These are phyloP conservation scores for Philonicus albiceps DNA, from an alignment of 2,888 invertebrate species.

Conservation along the genomic window DNA sequence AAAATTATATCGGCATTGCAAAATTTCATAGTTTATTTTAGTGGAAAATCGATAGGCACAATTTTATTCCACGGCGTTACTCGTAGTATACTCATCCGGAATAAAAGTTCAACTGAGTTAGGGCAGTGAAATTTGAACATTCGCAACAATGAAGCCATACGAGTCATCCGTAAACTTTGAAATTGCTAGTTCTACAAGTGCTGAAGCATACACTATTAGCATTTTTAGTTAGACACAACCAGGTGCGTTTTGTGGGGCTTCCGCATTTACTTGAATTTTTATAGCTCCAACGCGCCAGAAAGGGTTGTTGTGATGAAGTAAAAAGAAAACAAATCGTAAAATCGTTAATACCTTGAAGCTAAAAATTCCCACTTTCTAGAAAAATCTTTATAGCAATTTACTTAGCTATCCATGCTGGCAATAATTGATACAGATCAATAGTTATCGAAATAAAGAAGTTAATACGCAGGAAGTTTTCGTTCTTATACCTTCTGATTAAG, in stretches of 20 bases:
- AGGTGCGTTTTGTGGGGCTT: not conserved
- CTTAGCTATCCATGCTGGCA: not conserved
- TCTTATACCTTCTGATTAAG: too few relatives aligned
- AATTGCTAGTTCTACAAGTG: constrained; percentile 1
- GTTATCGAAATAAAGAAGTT: not conserved
- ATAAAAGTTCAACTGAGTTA: constrained; percentile 10
- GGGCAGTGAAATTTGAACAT: not conserved
- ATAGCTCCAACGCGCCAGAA: not conserved
- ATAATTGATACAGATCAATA: too few relatives aligned
- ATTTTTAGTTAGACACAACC: not conserved
- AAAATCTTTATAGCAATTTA: not conserved
- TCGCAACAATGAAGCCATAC: not conserved
- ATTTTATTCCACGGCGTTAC: not conserved
- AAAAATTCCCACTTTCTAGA: not conserved
- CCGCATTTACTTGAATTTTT: not conserved
- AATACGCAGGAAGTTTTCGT: not conserved
- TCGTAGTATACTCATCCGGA: not conserved
- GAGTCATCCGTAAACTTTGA: not conserved
- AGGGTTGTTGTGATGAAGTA: not conserved
- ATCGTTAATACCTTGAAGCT: not conserved
- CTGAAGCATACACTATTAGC: not conserved
- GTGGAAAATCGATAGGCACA: not conserved
- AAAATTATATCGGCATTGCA: not conserved
- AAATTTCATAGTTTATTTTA: constrained; percentile 14
- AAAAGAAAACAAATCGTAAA: not conserved